Evolutionary conservation across 2,888 invertebrate species (phyloP).

Genomic region (Silvanus unidentatus): DNA sequence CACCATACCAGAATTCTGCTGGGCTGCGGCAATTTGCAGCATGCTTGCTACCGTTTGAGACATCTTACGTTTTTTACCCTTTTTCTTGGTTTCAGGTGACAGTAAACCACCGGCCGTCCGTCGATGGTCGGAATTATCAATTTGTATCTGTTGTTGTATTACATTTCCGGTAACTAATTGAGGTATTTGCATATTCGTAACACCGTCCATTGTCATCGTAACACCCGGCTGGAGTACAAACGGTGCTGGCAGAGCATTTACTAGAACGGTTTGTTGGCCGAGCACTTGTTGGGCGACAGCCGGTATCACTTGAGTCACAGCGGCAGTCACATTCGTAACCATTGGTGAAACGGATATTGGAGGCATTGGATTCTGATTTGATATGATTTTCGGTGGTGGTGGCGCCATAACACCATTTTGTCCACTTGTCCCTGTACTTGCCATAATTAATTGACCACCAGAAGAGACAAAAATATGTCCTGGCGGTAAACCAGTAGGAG

Average conservation of each 20-base stretch:
- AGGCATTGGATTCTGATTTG: conserved; percentile 50
- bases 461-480: conserved; percentile 73
- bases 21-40: conserved; percentile 63
- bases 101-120: conserved; percentile 51
- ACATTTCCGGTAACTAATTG: conserved; percentile 63
- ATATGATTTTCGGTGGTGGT: conserved; percentile 44
- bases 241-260: conserved; percentile 72
- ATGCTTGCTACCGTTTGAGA: conserved; percentile 65
- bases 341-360: conserved; percentile 58
- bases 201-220: conserved; percentile 65
- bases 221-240: conserved; percentile 74
- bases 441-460: conserved; percentile 68
- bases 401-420: conserved; percentile 61
- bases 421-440: conserved; percentile 49
- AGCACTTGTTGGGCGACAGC: conserved; percentile 60
- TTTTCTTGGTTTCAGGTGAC: conserved; percentile 60
- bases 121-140: conserved; percentile 53
- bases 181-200: conserved; percentile 57
- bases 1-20: conserved; percentile 58
- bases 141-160: conserved; percentile 52
- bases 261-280: conserved; percentile 71
- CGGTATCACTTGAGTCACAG: conserved; percentile 61
- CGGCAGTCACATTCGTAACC: conserved; percentile 59
- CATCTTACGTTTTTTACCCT: conserved; percentile 66
- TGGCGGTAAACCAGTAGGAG: conserved; percentile 50